Evolutionary conservation across 2,888 invertebrate species (phyloP).

Genomic region (Dendrolimus pini): DNA sequence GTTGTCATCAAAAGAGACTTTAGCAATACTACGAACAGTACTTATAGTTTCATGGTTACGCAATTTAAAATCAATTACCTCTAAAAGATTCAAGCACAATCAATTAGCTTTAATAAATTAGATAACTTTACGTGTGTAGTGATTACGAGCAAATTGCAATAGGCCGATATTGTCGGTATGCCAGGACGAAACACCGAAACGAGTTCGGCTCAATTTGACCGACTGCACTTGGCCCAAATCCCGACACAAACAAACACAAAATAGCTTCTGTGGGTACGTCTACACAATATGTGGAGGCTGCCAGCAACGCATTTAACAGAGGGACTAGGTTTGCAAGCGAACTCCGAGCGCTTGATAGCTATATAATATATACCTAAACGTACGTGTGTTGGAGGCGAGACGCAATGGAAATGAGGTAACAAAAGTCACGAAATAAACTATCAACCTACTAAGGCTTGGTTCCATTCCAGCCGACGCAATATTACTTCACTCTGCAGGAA

Average conservation of each 20-base stretch:
- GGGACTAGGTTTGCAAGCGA: conserved; percentile 28
- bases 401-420: conserved; percentile 34
- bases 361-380: conserved; percentile 16
- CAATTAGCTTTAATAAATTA: too few relatives aligned
- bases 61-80: too few relatives aligned
- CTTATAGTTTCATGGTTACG: too few relatives aligned
- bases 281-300: conserved; percentile 35
- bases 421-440: conserved; percentile 31
- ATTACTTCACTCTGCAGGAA: too few relatives aligned
- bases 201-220: conserved; percentile 50
- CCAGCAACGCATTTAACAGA: conserved; percentile 40
- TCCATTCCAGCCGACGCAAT: too few relatives aligned
- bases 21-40: too few relatives aligned
- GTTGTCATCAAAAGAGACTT: too few relatives aligned
- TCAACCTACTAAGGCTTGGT: background rate
- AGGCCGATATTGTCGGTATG: background rate
- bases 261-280: conserved; percentile 38
- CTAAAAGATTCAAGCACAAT: too few relatives aligned
- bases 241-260: conserved; percentile 57
- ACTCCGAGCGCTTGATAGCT: conserved; percentile 6
- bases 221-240: conserved; percentile 67
- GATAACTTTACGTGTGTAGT: too few relatives aligned
- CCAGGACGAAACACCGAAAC: conserved; percentile 11
- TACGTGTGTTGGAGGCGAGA: conserved; percentile 20
- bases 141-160: too few relatives aligned